These are phyloP conservation scores for Coremacera marginata DNA, from an alignment of 2,888 invertebrate species.

Conservation along the genomic window DNA sequence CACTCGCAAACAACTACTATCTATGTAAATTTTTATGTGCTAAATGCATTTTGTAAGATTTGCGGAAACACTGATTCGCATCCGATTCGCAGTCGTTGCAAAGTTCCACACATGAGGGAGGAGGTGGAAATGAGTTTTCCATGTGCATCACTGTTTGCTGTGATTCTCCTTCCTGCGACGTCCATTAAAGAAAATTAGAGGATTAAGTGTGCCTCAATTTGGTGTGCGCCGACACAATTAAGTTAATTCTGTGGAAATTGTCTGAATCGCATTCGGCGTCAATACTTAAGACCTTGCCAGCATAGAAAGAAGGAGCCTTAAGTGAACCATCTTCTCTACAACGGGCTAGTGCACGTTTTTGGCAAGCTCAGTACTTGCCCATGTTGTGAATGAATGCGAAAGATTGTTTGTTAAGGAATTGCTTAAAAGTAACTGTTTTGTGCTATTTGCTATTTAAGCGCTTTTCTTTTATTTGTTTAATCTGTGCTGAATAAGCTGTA, in stretches of 20 bases:
- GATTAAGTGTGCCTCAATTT: slow-evolving; percentile 54
- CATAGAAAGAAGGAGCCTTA: not conserved
- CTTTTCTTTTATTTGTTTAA: too few species aligned
- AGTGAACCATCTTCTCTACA: not conserved
- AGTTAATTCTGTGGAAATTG: slow-evolving; percentile 63
- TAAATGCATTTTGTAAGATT: slow-evolving; percentile 67
- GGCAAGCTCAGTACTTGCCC: not conserved
- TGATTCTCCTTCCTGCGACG: not conserved
- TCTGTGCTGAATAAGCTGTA: too few species aligned
- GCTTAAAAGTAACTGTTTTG: too few species aligned
- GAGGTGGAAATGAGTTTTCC: not conserved
- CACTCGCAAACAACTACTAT: slow-evolving; percentile 56
- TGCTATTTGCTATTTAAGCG: too few species aligned
- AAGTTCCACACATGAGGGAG: not conserved
- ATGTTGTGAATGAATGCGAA: too few species aligned
- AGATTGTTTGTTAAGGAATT: too few species aligned
- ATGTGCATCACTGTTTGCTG: not conserved
- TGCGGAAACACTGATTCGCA: slow-evolving; percentile 61
- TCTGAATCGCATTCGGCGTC: slow-evolving; percentile 40
- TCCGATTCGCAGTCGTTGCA: slow-evolving; percentile 51
- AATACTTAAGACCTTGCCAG: slow-evolving; percentile 1
- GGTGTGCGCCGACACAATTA: slow-evolving; percentile 55
- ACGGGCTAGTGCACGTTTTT: not conserved
- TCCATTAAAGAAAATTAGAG: slow-evolving; percentile 55
- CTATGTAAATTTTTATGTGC: slow-evolving; percentile 68